Evolutionary conservation across 2,113 vertebrate genomes (phyloP).

Genomic region (Galeopterus variegatus): DNA sequence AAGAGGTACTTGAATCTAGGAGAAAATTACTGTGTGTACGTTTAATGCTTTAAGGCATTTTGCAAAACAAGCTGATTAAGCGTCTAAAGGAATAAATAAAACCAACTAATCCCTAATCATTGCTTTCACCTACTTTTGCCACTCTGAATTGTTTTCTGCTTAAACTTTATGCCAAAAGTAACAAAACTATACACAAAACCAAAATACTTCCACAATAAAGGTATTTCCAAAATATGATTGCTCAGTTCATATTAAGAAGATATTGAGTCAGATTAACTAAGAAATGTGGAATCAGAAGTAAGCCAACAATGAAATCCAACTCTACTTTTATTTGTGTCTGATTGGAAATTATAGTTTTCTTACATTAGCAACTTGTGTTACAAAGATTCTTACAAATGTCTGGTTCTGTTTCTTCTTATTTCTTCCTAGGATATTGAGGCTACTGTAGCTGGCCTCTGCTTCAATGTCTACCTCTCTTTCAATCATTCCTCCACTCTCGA

Average conservation of each 20-base stretch:
- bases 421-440: background rate
- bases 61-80: background rate
- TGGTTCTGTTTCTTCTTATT: background rate
- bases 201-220: conserved; percentile 14
- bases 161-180: background rate
- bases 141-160: background rate
- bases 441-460: background rate
- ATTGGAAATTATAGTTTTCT: background rate
- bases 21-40: background rate
- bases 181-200: background rate
- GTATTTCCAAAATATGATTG: background rate
- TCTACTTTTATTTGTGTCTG: background rate
- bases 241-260: background rate
- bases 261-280: background rate
- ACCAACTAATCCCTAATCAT: background rate
- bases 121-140: background rate
- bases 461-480: background rate
- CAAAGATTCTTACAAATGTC: background rate
- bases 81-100: background rate
- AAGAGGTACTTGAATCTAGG: background rate
- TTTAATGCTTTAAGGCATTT: background rate
- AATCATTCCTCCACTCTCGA: background rate
- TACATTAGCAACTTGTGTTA: background rate
- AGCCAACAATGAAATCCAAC: background rate
- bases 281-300: background rate